Conservation (phyloP, 2,113 vertebrate genomes). For the Siniperca chuatsi region DNA sequence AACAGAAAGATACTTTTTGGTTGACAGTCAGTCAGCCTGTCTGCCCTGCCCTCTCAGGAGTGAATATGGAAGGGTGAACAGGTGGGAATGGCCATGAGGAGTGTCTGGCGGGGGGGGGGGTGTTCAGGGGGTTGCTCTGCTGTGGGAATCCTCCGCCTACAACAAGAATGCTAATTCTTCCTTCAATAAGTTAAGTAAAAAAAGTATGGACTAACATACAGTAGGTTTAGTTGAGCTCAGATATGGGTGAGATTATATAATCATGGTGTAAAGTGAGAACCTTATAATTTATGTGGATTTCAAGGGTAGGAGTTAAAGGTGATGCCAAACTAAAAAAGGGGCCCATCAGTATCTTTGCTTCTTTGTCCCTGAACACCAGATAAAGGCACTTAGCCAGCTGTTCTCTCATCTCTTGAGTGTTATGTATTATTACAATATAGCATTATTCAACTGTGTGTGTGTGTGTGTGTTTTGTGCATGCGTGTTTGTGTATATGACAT, state of each 20-base stretch:
- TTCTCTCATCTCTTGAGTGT: slow-evolving; percentile 59
- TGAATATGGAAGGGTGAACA: slow-evolving; percentile 77
- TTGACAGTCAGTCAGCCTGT: slow-evolving; percentile 78
- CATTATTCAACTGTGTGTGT: slow-evolving; percentile 28
- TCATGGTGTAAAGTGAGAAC: slow-evolving; percentile 25
- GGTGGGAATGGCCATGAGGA: slow-evolving; percentile 77
- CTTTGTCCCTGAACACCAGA: slow-evolving; percentile 45
- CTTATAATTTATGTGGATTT: slow-evolving; percentile 44
- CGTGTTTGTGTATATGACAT: neutral
- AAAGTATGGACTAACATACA: slow-evolving; percentile 17
- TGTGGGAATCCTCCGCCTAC: slow-evolving; percentile 40
- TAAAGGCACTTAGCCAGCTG: slow-evolving; percentile 60
- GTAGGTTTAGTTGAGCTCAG: slow-evolving; percentile 37
- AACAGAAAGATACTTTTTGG: slow-evolving; percentile 83
- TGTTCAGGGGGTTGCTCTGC: neutral
- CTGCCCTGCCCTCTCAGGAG: slow-evolving; percentile 77
- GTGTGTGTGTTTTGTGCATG: slow-evolving; percentile 12
- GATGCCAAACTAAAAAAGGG: slow-evolving; percentile 43
- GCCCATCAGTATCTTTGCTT: slow-evolving; percentile 63
- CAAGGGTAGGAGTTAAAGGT: slow-evolving; percentile 41
- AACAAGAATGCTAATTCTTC: slow-evolving; percentile 38
- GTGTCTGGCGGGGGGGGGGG: slow-evolving; percentile 45
- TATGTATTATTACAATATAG: slow-evolving; percentile 53
- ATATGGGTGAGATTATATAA: slow-evolving; percentile 51
- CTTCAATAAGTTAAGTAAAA: neutral